Conservation (phyloP, 2,113 vertebrate genomes). For the Stictonetta naevosa region DNA sequence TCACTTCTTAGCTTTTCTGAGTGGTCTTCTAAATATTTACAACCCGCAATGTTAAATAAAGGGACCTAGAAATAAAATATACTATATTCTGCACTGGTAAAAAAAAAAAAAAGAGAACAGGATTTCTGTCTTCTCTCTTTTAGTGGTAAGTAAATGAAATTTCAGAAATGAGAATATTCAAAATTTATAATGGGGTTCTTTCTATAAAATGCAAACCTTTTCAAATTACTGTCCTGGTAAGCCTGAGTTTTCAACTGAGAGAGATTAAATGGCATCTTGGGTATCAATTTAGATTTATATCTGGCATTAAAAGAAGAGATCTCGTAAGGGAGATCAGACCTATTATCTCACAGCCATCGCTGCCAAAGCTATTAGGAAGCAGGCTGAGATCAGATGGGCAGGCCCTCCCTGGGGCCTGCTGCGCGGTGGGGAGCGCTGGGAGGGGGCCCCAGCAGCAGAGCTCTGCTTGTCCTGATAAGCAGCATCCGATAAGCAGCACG, state of each 20-base stretch:
- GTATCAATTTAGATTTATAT: background rate
- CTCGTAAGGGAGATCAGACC: background rate
- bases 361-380: background rate
- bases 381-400: background rate
- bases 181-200: background rate
- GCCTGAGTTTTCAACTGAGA: background rate
- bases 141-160: background rate
- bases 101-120: background rate
- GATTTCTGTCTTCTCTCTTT: background rate
- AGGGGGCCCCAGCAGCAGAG: background rate
- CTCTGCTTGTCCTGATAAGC: background rate
- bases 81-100: too few relatives aligned
- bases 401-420: accelerated
- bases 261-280: background rate
- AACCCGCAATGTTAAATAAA: background rate
- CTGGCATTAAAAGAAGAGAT: background rate
- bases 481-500: too few relatives aligned
- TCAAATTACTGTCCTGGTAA: background rate
- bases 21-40: background rate
- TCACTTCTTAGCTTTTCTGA: background rate
- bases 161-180: background rate
- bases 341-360: background rate
- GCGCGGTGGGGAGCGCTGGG: background rate
- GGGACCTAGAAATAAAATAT: background rate
- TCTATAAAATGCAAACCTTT: background rate